A percentile compares a stretch with the other conserved stretches of the same genome.
Evolutionary conservation across 2,888 invertebrate genomes (phyloP).

Genomic region (Leucoptera coffeella): DNA sequence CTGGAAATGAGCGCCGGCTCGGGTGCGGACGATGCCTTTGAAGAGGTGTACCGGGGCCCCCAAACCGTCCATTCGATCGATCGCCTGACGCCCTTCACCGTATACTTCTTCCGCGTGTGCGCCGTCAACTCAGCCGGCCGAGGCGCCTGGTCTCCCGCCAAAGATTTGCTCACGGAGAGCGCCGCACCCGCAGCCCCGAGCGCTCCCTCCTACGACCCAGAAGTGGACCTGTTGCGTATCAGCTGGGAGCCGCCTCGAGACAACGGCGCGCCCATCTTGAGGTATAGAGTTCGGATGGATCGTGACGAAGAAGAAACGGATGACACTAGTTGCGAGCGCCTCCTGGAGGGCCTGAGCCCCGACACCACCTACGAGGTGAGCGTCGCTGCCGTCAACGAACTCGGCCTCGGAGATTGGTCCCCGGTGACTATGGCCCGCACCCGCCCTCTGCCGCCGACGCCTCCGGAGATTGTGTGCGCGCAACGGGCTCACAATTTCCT

Average conservation of each 20-base stretch:
- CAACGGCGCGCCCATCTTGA: constrained; percentile 70
- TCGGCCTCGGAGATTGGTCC: constrained; percentile 74
- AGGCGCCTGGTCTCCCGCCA: constrained; percentile 63
- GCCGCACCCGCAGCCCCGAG: constrained; percentile 69
- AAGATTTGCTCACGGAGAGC: constrained; percentile 69
- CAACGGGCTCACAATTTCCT: constrained; percentile 70
- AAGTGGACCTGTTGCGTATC: constrained; percentile 63
- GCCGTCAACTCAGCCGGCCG: constrained; percentile 79
- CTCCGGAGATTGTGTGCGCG: constrained; percentile 70
- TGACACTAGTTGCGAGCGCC: constrained; percentile 54
- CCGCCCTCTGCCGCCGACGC: constrained; percentile 72
- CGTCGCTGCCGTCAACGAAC: constrained; percentile 79
- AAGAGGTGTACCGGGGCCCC: constrained; percentile 59
- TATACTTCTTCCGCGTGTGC: constrained; percentile 76
- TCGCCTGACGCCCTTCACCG: constrained; percentile 69
- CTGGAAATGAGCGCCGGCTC: constrained; percentile 65
- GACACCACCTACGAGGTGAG: constrained; percentile 81
- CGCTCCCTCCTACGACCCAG: constrained; percentile 53
- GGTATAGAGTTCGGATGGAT: constrained; percentile 72
- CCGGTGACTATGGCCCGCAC: constrained; percentile 67
- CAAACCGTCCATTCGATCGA: constrained; percentile 61
- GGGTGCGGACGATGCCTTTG: constrained; percentile 47
- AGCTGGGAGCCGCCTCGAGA: constrained; percentile 69
- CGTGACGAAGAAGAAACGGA: constrained; percentile 50
- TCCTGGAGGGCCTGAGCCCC: constrained; percentile 64